Base-by-base conservation (phyloP, 2,113 vertebrate species). In the Fregata magnificens region DNA sequence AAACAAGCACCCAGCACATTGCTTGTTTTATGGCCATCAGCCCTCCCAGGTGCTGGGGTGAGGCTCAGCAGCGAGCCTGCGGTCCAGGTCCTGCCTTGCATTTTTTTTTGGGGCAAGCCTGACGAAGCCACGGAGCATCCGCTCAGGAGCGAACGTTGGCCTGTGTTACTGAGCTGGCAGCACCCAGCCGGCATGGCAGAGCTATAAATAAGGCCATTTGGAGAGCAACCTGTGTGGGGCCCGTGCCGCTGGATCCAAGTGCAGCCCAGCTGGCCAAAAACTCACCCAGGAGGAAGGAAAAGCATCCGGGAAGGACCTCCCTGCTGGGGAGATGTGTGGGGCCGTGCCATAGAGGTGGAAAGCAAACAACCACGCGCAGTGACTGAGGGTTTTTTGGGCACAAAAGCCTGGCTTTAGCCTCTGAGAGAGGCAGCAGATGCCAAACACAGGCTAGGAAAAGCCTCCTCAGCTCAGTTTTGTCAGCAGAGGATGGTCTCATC, bases 111-210 rank as follows among this genome's bases (percentile, higher is more conserved):
- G 36, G 47, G 71, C n/a, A 59, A 90, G 70, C n/a, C 76, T 11
- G 11, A 49, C 5, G 5, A 80, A 92, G 62, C 66, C 79, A 22
- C 1, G 1, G 61, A 91, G 38, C 47, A 58, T 38, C 45, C 10
- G 1, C 63, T 53, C 0, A 0, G 38, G 52, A 71, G 29, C 0
- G 0, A 67, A 29, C 0, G 0, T 0, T 90, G 74, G 79, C 74
- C 69, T 22, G 20, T 1, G 4, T 19, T 36, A 21, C 3, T 0
- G 34, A 53, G 86, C 88, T 90, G 82, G 88, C 95, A 90, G 66
- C 82, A 58, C 11, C 52, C 67, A 49, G 25, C 4, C n/a, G 1
- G 49, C 82, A 73, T 13, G 49, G 5, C 12, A 0, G 40, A 76
- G 82, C 90, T 91, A 78, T 58, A 93, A 93, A 95, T 69, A 86